Base-by-base conservation (phyloP, 2,113 vertebrate species). In the Daboia siamensis region DNA sequence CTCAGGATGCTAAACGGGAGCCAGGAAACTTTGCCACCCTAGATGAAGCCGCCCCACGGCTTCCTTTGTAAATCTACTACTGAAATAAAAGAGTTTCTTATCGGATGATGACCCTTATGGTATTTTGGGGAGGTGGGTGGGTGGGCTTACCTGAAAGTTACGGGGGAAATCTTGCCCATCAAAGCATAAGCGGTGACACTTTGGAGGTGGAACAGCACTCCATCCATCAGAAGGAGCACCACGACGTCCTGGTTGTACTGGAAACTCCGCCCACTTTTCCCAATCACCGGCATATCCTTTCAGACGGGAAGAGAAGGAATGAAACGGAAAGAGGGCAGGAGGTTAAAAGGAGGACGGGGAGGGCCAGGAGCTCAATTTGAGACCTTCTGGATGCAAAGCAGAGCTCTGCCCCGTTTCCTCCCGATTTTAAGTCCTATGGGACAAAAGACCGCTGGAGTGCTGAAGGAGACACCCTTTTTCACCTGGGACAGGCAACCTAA, bases 111-210 rank as follows among this genome's bases (percentile, higher is more conserved):
- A 46, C 51, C 21, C 7, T 13, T 13, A n/a, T 13, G 55, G 54
- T 0, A 6, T 74, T 74, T 39, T 33, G 64, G 55, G 0, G 55
- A n/a, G n/a, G n/a, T n/a, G n/a, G n/a, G n/a, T 1, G 52, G 52
- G 52, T 10, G 11, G 11, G 52, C 12, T 86, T 29, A 99, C 99
- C 99, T 99, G 98, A 99, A 99, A 0, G 99, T 99, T 87, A 99
- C 99, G 0, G 99, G 99, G 8, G 99, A 99, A 61, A 99, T 99
- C 52, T 98, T 98, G 3, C 99, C 99, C 99, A 99, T 99, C 94
- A 99, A 94, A 0, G 99, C 99, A 0, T 99, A 99, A 2, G 99
- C 99, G 0, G 99, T 99, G 93, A 99, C 98, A 1, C 99, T 99
- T 97, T 99, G 99, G 13, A 99, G 97, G 96, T 99, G 99, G 96